Base-by-base conservation (phyloP, 2,113 vertebrate species). In the Telmatochromis sp. region DNA sequence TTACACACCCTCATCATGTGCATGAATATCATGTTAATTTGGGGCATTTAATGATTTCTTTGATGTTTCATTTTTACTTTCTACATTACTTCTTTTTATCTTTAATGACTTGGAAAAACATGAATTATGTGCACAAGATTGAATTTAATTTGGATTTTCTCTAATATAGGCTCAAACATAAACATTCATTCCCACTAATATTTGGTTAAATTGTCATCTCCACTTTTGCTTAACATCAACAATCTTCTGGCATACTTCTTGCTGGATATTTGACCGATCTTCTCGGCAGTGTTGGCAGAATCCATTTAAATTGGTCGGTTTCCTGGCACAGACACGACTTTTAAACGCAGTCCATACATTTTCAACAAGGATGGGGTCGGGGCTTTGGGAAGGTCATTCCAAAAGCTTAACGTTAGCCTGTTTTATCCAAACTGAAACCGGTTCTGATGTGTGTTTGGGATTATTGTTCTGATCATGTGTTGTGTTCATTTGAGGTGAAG, bases 221-320 rank as follows among this genome's bases (percentile, higher is more conserved):
- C 60, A 2, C 63, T 37, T 68, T 5, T 37, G 4, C 19, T 12
- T 65, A 12, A 35, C 17, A 35, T 35, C 28, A 63, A 60, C 58
- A 63, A 37, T 68, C 60, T 68, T 37, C 33, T 8, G 60, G 19
- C 19, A 65, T 12, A 68, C 10, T 40, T 37, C 19, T 68, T 5
- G 33, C 4, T 40, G 33, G 19, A 21, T 40, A 68, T 65, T 0
- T 65, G 10, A 21, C 33, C 3, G 6, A 5, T 68, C 33, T 21
- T 68, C 19, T 68, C 3, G 0, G 1, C 19, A 21, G 19, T 0
- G 0, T 40, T 68, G 63, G 0, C 35, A 21, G 63, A 40, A 40
- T 68, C n/a, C 35, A 68, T 40, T 40, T 40, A 68, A 68, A 68
- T 14, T 6, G 11, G 63, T 0, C 7, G n/a, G 35, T 68, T 68